Base-by-base conservation (phyloP, 2,888 invertebrate genomes). In the Orchesella flavescens region DNA sequence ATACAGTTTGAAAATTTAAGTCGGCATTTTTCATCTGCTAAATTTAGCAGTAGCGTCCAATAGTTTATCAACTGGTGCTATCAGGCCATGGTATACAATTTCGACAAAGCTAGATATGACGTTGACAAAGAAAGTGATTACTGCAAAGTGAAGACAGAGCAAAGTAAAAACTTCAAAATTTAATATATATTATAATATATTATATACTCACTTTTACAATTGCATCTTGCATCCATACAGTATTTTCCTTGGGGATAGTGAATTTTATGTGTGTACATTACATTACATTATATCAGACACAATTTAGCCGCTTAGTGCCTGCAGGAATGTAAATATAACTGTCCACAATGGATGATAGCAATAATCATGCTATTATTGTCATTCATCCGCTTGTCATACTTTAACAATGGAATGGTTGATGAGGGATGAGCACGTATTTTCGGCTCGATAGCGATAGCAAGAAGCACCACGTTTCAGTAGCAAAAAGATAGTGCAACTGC, bases 321-420 rank as follows among this genome's bases (percentile, higher is more conserved):
- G 61, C 49, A 75, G 71, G 53, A 19, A 68, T 24, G 66, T 68
- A 68, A 81, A 44, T 80, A 73, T 73, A 57, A 69, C 46, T 71
- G 46, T 81, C 53, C 49, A 74, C 66, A 74, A 57, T 49, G 21
- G 19, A 34, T 71, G 55, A 71, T 49, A 55, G 82, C 15, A 69
- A 57, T 75, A 75, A 81, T 81, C 81, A 69, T 63, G 55, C 74
- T 69, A 81, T 75, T 81, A 82, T 82, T 82, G 82, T 71, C 82
- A 82, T 82, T 82, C 75, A 82, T 75, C 59, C 82, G 71, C 59
- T 63, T 75, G 82, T 82, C 75, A 75, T 63, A 43, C 71, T 43
- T 15, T 75, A 55, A 75, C 75, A 75, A 74, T 81, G 69, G 55
- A 21, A 55, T 57, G 34, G 63, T 55, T 71, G 75, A 81, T 68